phyloP scores from a whole-genome alignment of 2,797 vertebrate genomes.

The Oophaga sylvatica region DNA sequence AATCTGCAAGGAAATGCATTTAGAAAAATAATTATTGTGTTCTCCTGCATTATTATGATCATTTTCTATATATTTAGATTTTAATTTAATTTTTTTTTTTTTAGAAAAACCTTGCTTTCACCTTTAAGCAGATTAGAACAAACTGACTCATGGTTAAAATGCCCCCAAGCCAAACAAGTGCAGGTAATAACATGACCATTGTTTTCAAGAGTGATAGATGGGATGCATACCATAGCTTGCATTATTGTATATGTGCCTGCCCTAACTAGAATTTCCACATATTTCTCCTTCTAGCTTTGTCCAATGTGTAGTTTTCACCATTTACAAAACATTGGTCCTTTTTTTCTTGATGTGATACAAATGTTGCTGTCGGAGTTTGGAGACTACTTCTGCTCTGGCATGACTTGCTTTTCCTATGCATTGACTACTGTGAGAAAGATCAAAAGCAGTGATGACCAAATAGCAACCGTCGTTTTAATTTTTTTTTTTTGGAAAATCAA shows the following conservation, averaged over 20 bases:
- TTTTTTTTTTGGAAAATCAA: no score
- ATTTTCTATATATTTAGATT: neutral
- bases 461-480: neutral
- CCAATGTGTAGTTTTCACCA: neutral
- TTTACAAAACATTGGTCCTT: slow-evolving; percentile 18
- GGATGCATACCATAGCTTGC: slow-evolving; percentile 53
- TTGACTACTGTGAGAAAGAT: neutral
- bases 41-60: no score
- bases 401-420: neutral
- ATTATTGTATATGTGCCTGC: slow-evolving; percentile 41
- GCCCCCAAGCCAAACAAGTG: slow-evolving; percentile 34
- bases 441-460: neutral
- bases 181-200: slow-evolving; percentile 54
- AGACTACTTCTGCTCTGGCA: neutral
- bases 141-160: slow-evolving; percentile 37
- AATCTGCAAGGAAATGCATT: no score
- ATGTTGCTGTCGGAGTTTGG: neutral
- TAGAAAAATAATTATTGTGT: no score
- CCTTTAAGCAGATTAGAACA: slow-evolving; percentile 2
- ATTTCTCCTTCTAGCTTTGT: neutral
- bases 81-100: neutral
- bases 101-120: neutral
- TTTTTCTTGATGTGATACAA: neutral
- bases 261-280: slow-evolving; percentile 48
- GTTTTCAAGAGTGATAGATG: slow-evolving; percentile 40